Percentiles rank a stretch among this genome's conserved stretches.
Evolutionary conservation across 2,113 vertebrate genomes (phyloP).

Genomic region (Syngnathus floridae): DNA sequence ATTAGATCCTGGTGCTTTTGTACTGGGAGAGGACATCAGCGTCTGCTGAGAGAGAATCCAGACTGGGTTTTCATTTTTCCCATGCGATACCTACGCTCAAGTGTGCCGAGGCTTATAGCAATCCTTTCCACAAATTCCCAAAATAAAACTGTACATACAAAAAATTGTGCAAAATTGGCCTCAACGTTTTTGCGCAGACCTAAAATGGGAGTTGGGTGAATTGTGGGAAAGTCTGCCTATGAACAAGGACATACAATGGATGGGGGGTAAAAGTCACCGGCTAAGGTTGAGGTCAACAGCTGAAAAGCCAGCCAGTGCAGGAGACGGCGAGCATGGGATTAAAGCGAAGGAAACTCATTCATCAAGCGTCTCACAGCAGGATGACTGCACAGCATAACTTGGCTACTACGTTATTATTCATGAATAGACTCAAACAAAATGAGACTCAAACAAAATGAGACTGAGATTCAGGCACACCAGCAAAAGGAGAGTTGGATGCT

Average conservation of each 20-base stretch:
- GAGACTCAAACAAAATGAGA: slow-evolving; percentile 3
- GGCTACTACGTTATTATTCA: slow-evolving; percentile 10
- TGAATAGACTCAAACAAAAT: slow-evolving; percentile 17
- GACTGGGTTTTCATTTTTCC: neutral
- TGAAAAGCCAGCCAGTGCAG: slow-evolving; percentile 41
- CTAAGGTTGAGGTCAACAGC: slow-evolving; percentile 64
- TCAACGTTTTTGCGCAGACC: slow-evolving; percentile 24
- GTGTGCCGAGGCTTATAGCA: neutral
- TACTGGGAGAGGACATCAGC: slow-evolving; percentile 32
- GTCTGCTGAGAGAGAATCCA: slow-evolving; percentile 70
- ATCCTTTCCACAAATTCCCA: neutral
- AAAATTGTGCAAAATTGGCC: neutral
- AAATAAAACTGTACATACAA: slow-evolving; percentile 4
- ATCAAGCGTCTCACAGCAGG: slow-evolving; percentile 39
- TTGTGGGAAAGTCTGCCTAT: slow-evolving; percentile 44
- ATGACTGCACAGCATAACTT: slow-evolving; percentile 16
- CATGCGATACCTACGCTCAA: neutral
- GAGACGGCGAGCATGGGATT: slow-evolving; percentile 20
- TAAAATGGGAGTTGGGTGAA: slow-evolving; percentile 36
- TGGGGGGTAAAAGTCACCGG: slow-evolving; percentile 49
- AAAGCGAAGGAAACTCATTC: slow-evolving; percentile 36
- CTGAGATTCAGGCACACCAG: neutral
- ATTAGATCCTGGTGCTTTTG: slow-evolving; percentile 56
- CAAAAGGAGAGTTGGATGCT: slow-evolving; percentile 1
- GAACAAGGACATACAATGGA: slow-evolving; percentile 48